phyloP scores from a whole-genome alignment of 2,888 invertebrate genomes.

The Cheilosia vulpina region DNA sequence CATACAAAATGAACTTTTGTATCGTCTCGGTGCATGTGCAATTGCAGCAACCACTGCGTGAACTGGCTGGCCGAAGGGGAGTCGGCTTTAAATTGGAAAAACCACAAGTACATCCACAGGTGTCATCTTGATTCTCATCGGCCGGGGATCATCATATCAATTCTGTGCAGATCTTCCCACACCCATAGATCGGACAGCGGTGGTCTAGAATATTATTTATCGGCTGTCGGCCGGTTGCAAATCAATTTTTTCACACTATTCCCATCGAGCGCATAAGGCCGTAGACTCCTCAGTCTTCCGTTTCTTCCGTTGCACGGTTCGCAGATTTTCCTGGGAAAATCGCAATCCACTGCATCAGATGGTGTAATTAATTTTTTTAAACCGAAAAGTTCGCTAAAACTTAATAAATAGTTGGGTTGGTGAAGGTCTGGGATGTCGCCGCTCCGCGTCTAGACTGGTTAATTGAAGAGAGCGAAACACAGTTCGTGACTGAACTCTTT shows the following conservation, averaged over 20 bases:
- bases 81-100: conserved; percentile 61
- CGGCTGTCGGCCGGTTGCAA: conserved; percentile 61
- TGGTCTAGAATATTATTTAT: conserved; percentile 63
- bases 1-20: conserved; percentile 53
- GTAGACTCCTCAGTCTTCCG: background rate
- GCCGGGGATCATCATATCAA: conserved; percentile 42
- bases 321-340: conserved; percentile 72
- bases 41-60: conserved; percentile 17
- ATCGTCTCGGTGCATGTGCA: conserved; percentile 23
- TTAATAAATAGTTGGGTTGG: conserved; percentile 10
- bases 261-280: conserved; percentile 25
- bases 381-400: conserved; percentile 34
- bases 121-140: conserved; percentile 68
- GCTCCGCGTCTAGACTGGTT: conserved; percentile 52
- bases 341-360: conserved; percentile 4
- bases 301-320: conserved; percentile 43
- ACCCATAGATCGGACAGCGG: background rate
- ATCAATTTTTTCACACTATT: conserved; percentile 71
- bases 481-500: conserved; percentile 64
- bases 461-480: background rate
- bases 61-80: conserved; percentile 15
- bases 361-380: conserved; percentile 58
- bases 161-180: conserved; percentile 47
- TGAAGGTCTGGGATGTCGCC: conserved; percentile 47
- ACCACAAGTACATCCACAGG: conserved; percentile 70